phyloP scores from a whole-genome alignment of 2,888 invertebrate genomes.

The Patella depressa region DNA sequence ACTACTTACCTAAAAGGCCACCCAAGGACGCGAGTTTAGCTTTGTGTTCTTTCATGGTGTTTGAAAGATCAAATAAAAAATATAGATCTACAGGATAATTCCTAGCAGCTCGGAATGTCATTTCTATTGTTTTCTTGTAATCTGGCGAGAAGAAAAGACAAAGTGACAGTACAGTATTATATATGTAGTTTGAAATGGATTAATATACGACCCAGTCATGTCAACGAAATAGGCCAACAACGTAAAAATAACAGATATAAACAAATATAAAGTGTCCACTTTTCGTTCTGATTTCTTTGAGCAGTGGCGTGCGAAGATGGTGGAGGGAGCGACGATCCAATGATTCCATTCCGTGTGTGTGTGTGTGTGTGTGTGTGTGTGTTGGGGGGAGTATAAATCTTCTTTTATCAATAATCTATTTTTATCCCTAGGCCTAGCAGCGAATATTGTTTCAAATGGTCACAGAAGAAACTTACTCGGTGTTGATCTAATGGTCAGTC shows the following conservation, averaged over 20 bases:
- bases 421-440: too few relatives aligned
- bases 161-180: too few relatives aligned
- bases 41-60: constrained; percentile 98
- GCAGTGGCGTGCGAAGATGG: too few relatives aligned
- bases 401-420: too few relatives aligned
- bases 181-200: too few relatives aligned
- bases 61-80: constrained; percentile 98
- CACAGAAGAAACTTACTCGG: constrained; percentile 54
- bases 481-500: constrained; percentile 63
- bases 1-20: constrained; percentile 67
- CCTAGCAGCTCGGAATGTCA: constrained; percentile 77
- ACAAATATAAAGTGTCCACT: too few relatives aligned
- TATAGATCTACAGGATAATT: constrained; percentile 99
- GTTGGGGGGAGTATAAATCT: too few relatives aligned
- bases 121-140: constrained; percentile 63
- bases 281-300: too few relatives aligned
- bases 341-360: not conserved
- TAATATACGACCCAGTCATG: too few relatives aligned
- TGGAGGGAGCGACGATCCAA: not conserved
- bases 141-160: constrained; percentile 52
- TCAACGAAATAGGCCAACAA: too few relatives aligned
- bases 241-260: too few relatives aligned
- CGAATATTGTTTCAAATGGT: not conserved
- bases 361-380: too few relatives aligned
- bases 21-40: constrained; percentile 83